A percentile compares a stretch with the other conserved stretches of the same genome.
Conservation (phyloP, 2,888 invertebrate species). For the Ptilodon capucinus region DNA sequence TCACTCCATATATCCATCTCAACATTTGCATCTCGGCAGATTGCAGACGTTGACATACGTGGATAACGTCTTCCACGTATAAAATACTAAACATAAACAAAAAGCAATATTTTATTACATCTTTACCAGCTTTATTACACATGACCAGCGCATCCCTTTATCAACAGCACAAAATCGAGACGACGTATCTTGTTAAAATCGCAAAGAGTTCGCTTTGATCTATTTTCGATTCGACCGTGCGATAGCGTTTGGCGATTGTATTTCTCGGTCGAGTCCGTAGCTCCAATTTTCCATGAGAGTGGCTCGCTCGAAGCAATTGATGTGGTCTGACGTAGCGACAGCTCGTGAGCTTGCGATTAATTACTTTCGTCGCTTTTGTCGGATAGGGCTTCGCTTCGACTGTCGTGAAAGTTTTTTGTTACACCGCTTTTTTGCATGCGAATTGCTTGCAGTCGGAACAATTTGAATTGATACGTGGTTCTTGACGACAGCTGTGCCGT, state of each 20-base stretch:
- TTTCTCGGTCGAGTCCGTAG: conserved; percentile 64
- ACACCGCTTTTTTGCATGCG: conserved; percentile 50
- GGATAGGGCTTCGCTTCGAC: conserved; percentile 68
- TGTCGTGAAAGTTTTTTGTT: conserved; percentile 63
- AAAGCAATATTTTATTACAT: background rate
- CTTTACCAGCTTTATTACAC: too few species aligned
- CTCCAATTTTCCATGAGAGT: conserved; percentile 75
- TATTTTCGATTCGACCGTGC: conserved; percentile 32
- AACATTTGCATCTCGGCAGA: too few species aligned
- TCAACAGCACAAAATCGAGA: background rate
- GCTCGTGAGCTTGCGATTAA: conserved; percentile 66
- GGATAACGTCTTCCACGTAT: too few species aligned
- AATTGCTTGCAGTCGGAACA: conserved; percentile 36
- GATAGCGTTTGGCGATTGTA: conserved; percentile 42
- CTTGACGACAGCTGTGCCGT: conserved; percentile 17
- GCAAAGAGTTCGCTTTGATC: conserved; percentile 22
- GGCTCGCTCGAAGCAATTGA: conserved; percentile 59
- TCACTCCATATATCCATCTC: too few species aligned
- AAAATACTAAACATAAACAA: too few species aligned
- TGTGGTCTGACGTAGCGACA: conserved; percentile 74
- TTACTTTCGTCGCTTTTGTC: conserved; percentile 59
- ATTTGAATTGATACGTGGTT: conserved; percentile 39
- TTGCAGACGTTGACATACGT: too few species aligned
- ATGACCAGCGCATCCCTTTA: background rate
- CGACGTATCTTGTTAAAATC: conserved; percentile 9